A percentile compares a stretch with the other conserved stretches of the same genome.
These are phyloP conservation scores for Tenodera sinensis DNA, from an alignment of 2,888 invertebrate species.

Conservation along the genomic window DNA sequence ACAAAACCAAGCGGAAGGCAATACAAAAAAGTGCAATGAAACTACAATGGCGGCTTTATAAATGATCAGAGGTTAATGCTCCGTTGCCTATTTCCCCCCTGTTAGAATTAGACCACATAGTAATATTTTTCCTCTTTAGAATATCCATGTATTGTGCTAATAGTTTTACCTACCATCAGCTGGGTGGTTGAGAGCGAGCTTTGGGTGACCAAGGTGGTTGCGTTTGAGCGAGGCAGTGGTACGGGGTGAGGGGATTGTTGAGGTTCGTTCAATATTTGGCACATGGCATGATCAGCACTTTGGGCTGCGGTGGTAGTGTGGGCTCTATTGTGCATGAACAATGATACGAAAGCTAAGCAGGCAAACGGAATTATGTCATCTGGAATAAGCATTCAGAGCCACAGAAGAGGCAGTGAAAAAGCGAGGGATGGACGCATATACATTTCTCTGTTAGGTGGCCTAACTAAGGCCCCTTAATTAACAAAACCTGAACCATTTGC, in stretches of 20 bases:
- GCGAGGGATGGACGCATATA: neutral
- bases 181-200: neutral
- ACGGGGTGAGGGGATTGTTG: neutral
- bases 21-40: neutral
- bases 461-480: neutral
- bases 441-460: neutral
- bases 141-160: neutral
- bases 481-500: neutral
- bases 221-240: neutral
- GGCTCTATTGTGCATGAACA: conserved; percentile 2
- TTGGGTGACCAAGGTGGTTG: neutral
- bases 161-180: neutral
- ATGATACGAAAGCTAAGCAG: neutral
- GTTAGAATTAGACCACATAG: neutral
- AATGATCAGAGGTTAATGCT: neutral
- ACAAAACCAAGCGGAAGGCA: neutral
- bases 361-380: neutral
- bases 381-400: neutral
- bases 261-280: conserved; percentile 5
- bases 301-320: neutral
- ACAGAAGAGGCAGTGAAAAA: neutral
- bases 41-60: neutral
- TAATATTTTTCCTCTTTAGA: neutral
- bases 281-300: conserved; percentile 4
- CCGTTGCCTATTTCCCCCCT: neutral